phyloP scores from a whole-genome alignment of 2,888 invertebrate genomes.

The Seladonia tumulorum region DNA sequence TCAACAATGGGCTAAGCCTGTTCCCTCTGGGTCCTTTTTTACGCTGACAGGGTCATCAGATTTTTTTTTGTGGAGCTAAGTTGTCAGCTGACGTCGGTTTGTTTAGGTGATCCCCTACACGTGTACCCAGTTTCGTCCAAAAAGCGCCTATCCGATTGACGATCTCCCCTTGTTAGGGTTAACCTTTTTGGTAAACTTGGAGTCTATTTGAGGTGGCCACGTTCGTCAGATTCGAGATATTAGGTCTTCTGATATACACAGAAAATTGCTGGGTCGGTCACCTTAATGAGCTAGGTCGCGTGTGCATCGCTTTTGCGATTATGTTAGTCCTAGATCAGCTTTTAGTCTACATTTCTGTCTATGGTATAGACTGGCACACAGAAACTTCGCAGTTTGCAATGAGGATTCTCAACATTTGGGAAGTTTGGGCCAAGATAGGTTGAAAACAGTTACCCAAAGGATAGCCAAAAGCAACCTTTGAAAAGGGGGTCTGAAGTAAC shows the following conservation, averaged over 20 bases:
- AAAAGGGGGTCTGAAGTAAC: background rate
- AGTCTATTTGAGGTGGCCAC: background rate
- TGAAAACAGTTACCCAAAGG: background rate
- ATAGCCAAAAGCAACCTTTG: background rate
- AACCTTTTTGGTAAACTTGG: background rate
- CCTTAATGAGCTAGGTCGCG: background rate
- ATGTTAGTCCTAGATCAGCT: background rate
- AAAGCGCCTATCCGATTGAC: background rate
- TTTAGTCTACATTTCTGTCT: background rate
- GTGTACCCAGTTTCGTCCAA: background rate
- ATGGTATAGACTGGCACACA: too few relatives aligned
- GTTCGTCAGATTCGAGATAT: background rate
- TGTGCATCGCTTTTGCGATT: background rate
- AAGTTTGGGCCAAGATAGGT: background rate
- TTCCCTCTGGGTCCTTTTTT: background rate
- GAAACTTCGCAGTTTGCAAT: too few relatives aligned
- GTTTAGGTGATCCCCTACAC: background rate
- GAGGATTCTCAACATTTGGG: background rate
- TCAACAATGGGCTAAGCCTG: background rate
- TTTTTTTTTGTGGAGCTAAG: background rate
- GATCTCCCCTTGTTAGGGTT: background rate
- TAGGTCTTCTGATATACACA: background rate
- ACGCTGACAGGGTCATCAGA: background rate
- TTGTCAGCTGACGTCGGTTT: background rate
- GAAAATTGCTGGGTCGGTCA: background rate